phyloP scores from a whole-genome alignment of 2,113 vertebrate species.

The Paraplagusia blochii region DNA sequence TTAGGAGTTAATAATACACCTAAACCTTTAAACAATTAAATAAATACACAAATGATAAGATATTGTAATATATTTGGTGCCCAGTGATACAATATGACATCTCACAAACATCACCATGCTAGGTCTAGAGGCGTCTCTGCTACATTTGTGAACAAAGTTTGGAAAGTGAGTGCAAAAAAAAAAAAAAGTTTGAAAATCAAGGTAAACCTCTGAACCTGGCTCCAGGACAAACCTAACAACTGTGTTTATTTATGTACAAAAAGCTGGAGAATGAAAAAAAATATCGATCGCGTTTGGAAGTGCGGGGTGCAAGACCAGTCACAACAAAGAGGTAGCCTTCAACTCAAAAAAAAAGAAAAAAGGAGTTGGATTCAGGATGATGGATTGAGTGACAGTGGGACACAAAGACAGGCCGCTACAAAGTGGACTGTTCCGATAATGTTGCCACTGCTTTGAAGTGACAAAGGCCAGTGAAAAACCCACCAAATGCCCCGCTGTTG shows the following conservation, averaged over 20 bases:
- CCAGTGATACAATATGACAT: background rate
- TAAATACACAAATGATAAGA: too few species aligned
- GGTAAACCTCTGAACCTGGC: constrained; percentile 46
- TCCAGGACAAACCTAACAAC: constrained; percentile 41
- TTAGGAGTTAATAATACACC: too few species aligned
- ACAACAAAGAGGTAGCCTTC: constrained; percentile 51
- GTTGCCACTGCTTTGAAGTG: constrained; percentile 32
- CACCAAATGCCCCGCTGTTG: constrained; percentile 54
- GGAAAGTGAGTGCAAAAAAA: constrained; percentile 18
- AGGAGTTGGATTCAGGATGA: constrained; percentile 30
- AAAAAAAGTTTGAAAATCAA: constrained; percentile 49
- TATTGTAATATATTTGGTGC: too few species aligned
- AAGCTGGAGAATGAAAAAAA: constrained; percentile 47
- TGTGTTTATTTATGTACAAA: constrained; percentile 58
- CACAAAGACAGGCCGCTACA: constrained; percentile 51
- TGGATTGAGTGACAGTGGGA: constrained; percentile 50
- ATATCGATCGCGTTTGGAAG: constrained; percentile 39
- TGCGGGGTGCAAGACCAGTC: constrained; percentile 41
- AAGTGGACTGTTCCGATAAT: constrained; percentile 63
- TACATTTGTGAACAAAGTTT: constrained; percentile 21
- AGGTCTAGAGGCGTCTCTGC: constrained; percentile 12
- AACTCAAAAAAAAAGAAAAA: constrained; percentile 41
- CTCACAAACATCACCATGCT: background rate
- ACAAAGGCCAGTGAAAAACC: constrained; percentile 60
- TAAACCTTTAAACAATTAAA: too few species aligned